Conservation (phyloP, 2,888 invertebrate genomes). For the Platycnemis pennipes region DNA sequence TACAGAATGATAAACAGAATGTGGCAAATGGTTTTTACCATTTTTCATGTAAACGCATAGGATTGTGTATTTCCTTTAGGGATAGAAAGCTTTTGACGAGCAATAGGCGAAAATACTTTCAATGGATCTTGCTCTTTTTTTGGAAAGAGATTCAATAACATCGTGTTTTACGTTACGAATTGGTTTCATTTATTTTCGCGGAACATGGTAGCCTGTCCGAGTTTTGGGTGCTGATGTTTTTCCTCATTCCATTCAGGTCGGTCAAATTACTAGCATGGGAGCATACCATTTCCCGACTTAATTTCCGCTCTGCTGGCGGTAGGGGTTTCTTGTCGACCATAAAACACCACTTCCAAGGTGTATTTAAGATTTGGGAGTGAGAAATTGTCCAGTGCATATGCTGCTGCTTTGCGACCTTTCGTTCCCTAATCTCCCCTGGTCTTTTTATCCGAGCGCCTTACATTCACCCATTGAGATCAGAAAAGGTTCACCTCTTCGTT, state of each 20-base stretch:
- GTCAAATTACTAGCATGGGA: not conserved
- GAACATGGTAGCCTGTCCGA: not conserved
- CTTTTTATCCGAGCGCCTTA: slow-evolving; percentile 26
- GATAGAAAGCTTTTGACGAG: too few relatives aligned
- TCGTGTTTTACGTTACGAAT: too few relatives aligned
- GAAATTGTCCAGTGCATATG: not conserved
- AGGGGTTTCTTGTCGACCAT: not conserved
- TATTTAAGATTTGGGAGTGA: not conserved
- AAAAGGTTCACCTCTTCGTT: slow-evolving; percentile 32
- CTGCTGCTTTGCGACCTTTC: not conserved
- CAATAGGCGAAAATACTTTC: too few relatives aligned
- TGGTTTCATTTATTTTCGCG: not conserved
- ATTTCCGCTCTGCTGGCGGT: not conserved
- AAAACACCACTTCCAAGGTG: not conserved
- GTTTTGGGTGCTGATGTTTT: not conserved
- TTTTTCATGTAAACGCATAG: too few relatives aligned
- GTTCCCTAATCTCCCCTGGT: slow-evolving; percentile 17
- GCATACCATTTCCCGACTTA: not conserved
- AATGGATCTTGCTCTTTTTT: too few relatives aligned
- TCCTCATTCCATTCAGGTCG: not conserved
- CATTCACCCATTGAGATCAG: slow-evolving; percentile 8
- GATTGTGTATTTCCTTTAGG: too few relatives aligned
- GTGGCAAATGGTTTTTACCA: too few relatives aligned
- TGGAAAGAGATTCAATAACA: too few relatives aligned
- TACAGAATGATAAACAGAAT: too few relatives aligned